A percentile compares a stretch with the other conserved stretches of the same genome.
These are phyloP conservation scores for Proteles cristata DNA, from an alignment of 2,113 vertebrate genomes.

Conservation along the genomic window DNA sequence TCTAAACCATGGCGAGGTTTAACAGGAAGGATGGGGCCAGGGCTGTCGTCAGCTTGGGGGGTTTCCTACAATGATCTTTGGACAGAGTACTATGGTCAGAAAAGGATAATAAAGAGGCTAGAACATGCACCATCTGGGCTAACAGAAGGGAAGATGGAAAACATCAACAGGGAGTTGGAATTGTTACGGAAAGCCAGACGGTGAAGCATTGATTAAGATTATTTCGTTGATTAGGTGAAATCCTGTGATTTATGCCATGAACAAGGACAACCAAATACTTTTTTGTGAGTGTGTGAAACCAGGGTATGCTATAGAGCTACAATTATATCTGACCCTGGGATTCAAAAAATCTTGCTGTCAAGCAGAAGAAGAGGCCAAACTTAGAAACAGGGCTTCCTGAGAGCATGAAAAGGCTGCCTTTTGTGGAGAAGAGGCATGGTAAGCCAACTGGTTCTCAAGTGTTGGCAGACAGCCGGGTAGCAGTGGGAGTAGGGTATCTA, in stretches of 20 bases:
- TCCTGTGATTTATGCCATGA: conserved; percentile 82
- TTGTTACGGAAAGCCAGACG: conserved; percentile 87
- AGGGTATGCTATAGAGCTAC: conserved; percentile 48
- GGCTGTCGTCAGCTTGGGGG: conserved; percentile 68
- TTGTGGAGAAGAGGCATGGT: neutral
- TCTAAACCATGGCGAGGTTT: conserved; percentile 57
- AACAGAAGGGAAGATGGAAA: conserved; percentile 89
- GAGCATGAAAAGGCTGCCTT: conserved; percentile 29
- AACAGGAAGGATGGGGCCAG: conserved; percentile 62
- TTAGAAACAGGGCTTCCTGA: conserved; percentile 42
- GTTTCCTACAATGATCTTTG: conserved; percentile 78
- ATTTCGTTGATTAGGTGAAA: conserved; percentile 86
- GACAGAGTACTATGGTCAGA: conserved; percentile 84
- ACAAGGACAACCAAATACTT: conserved; percentile 66
- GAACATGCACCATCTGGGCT: conserved; percentile 87
- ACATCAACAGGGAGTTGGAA: conserved; percentile 87
- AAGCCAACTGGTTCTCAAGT: neutral
- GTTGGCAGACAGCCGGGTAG: neutral
- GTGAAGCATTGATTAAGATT: conserved; percentile 89
- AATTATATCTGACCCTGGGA: neutral
- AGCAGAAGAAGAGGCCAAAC: neutral
- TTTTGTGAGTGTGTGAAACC: conserved; percentile 21
- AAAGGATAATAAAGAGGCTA: conserved; percentile 86
- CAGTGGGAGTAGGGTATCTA: neutral
- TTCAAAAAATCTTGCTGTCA: neutral